These are phyloP conservation scores for Protonemura montana DNA, from an alignment of 2,888 invertebrate genomes.

Conservation along the genomic window DNA sequence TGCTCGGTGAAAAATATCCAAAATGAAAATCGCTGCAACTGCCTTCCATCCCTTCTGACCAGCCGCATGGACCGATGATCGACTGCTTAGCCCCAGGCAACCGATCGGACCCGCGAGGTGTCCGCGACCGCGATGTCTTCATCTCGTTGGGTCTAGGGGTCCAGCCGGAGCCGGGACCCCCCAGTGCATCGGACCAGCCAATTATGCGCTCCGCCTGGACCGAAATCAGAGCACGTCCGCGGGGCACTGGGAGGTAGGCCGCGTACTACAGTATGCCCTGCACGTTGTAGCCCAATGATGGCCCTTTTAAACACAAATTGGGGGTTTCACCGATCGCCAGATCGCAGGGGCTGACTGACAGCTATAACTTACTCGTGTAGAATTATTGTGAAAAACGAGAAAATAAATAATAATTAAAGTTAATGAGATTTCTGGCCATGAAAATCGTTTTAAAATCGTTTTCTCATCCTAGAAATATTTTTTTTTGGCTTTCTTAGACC, in stretches of 20 bases:
- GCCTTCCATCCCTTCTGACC: neutral
- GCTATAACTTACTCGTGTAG: neutral
- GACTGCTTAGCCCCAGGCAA: neutral
- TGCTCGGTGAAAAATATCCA: too few species aligned
- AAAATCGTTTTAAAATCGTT: neutral
- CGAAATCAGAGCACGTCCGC: neutral
- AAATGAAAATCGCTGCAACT: too few species aligned
- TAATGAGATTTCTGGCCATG: neutral
- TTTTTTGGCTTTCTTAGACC: neutral
- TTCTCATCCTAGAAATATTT: neutral
- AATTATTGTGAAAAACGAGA: conserved; percentile 12
- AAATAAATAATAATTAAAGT: conserved; percentile 7
- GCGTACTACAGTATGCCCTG: neutral
- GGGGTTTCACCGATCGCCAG: neutral
- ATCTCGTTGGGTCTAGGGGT: neutral
- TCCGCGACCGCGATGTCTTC: neutral
- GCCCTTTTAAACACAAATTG: neutral
- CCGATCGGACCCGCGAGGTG: neutral
- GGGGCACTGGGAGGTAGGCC: neutral
- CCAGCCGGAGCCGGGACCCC: neutral
- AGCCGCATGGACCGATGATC: neutral
- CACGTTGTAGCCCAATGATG: neutral
- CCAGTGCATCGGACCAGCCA: neutral
- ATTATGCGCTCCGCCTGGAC: neutral
- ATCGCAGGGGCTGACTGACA: neutral